A percentile compares a stretch with the other conserved stretches of the same genome.
Conservation (phyloP, 2,113 vertebrate species). For the Paedocypris sp. region DNA sequence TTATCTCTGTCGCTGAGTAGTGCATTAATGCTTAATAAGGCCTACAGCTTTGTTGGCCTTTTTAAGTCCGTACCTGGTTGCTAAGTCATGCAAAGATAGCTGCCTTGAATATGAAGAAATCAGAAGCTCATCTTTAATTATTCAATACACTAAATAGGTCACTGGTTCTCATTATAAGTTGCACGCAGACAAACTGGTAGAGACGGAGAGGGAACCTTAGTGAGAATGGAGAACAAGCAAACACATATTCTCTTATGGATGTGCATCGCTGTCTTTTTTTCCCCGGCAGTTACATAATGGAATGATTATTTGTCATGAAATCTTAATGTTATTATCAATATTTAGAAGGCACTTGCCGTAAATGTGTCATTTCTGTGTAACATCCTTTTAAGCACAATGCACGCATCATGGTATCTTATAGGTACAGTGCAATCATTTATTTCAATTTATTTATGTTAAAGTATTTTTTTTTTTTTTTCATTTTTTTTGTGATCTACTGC, state of each 20-base stretch:
- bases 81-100: constrained; percentile 25
- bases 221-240: neutral
- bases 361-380: too few species aligned
- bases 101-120: constrained; percentile 39
- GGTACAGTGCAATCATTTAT: too few species aligned
- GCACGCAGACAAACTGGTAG: constrained; percentile 41
- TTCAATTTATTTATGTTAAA: too few species aligned
- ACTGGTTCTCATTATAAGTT: constrained; percentile 51
- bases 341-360: neutral
- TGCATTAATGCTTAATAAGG: constrained; percentile 10
- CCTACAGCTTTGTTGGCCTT: constrained; percentile 8
- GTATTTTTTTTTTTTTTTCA: too few species aligned
- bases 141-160: constrained; percentile 57
- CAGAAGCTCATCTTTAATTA: constrained; percentile 51
- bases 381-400: too few species aligned
- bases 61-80: constrained; percentile 29
- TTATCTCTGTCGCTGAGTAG: neutral
- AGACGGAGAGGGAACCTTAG: constrained; percentile 29
- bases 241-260: constrained; percentile 6
- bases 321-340: constrained; percentile 7
- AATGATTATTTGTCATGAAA: constrained; percentile 18
- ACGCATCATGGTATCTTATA: too few species aligned
- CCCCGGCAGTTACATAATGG: constrained; percentile 9
- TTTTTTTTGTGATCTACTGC: too few species aligned
- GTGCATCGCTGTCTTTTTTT: constrained; percentile 14